phyloP scores from a whole-genome alignment of 2,888 invertebrate species.

The Gibbula magus region DNA sequence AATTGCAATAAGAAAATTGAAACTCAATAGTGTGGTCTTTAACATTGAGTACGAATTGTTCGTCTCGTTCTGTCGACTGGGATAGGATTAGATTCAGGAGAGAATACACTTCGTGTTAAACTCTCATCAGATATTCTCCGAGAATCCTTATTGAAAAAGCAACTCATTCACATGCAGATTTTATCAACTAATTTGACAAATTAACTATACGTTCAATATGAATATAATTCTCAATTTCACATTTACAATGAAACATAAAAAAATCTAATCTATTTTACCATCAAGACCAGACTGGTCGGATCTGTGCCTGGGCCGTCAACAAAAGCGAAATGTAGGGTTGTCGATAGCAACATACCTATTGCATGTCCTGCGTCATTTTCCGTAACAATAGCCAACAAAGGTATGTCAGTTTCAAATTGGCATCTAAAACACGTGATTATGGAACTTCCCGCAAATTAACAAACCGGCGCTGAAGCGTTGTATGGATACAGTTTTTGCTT shows the following conservation, averaged over 20 bases:
- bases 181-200: slow-evolving; percentile 5
- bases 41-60: too few relatives aligned
- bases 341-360: slow-evolving; percentile 6
- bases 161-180: background rate
- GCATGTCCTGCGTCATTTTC: background rate
- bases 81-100: too few relatives aligned
- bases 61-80: too few relatives aligned
- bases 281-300: background rate
- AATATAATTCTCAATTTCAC: background rate
- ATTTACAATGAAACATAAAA: background rate
- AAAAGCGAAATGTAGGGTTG: slow-evolving; percentile 1
- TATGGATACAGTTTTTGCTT: background rate
- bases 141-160: background rate
- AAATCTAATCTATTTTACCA: background rate
- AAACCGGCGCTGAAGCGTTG: background rate
- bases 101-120: too few relatives aligned
- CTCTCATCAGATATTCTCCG: too few relatives aligned
- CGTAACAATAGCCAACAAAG: background rate
- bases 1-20: too few relatives aligned
- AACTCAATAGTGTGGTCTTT: too few relatives aligned
- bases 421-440: slow-evolving; percentile 8
- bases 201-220: slow-evolving; percentile 2
- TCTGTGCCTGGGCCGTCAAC: background rate
- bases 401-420: slow-evolving; percentile 13
- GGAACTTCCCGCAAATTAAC: background rate